Evolutionary conservation across 1,140 invertebrate species (phyloP), one percentile per base, ranked within the genome.

Genomic region (Ephestia elutella): DNA sequence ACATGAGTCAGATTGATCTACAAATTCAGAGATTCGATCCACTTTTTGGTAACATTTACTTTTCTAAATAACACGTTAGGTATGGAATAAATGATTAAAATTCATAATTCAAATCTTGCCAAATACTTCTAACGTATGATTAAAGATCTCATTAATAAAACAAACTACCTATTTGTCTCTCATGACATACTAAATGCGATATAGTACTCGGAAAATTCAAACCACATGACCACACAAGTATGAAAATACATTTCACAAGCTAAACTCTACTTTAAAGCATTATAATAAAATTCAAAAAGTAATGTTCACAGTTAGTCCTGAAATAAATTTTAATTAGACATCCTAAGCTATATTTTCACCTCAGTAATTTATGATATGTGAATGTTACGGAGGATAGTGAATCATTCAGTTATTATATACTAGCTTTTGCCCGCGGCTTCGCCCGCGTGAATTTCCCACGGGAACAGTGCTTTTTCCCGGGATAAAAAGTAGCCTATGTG

Each of bases 131-230:
- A 35, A 35, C 8, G 9, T 35, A 1, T 2, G 8, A 13, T 2
- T 13, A 35, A n/a, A 44, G 38, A 44, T 15, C 51, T 17, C 51
- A 54, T 54, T 32, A 30, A 30, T 54, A 30, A 54, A 13, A 21
- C 38, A 20, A 35, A 55, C 10, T 49, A 15, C 38, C 50, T 57
- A 68, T 68, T 65, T 62, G 62, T 68, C 66, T 65, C 38, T 62
- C 62, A 38, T 35, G 59, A n/a, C 57, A 55, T 50, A 63, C 59
- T 51, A 60, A 65, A 65, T 56, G 59, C 57, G 54, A 68, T 62
- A 58, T 62, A 59, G 57, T 65, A 56, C 62, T 62, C 19, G 56
- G 62, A 60, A 68, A 64, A 62, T 54, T 54, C 38, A 25, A 53
- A 53, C 28, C 19, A 53, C 7, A 19, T 53, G 50, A 13, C 50